phyloP scores from a whole-genome alignment of 2,113 vertebrate species.

The Ameiurus melas region DNA sequence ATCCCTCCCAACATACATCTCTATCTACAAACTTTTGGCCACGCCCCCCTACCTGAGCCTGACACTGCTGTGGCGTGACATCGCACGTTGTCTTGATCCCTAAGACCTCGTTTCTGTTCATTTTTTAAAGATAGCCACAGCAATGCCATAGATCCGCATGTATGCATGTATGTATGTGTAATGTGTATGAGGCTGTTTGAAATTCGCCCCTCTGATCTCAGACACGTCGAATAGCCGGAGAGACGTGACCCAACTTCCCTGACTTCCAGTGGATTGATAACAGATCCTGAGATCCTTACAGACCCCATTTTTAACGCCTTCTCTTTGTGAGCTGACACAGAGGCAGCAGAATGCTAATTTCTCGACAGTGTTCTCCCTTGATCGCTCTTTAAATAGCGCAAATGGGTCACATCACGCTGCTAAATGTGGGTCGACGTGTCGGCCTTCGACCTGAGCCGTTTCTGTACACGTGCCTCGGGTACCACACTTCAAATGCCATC shows the following conservation, averaged over 20 bases:
- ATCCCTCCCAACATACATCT: neutral
- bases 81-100: neutral
- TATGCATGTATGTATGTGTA: neutral
- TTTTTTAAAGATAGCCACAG: neutral
- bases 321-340: neutral
- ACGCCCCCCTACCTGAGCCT: neutral
- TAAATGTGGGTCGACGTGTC: constrained; percentile 30
- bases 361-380: constrained; percentile 45
- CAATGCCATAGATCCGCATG: neutral
- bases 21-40: neutral
- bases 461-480: neutral
- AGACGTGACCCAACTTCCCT: neutral
- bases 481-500: neutral
- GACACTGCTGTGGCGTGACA: neutral
- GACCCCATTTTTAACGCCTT: neutral
- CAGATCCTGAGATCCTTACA: neutral
- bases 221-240: neutral
- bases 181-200: neutral
- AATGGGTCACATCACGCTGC: constrained; percentile 63
- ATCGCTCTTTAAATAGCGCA: constrained; percentile 68
- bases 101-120: neutral
- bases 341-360: constrained; percentile 50
- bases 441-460: neutral
- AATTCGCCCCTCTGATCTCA: neutral
- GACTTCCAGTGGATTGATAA: neutral